Evolutionary conservation across 2,888 invertebrate species (phyloP).

Genomic region (Thyatira batis): DNA sequence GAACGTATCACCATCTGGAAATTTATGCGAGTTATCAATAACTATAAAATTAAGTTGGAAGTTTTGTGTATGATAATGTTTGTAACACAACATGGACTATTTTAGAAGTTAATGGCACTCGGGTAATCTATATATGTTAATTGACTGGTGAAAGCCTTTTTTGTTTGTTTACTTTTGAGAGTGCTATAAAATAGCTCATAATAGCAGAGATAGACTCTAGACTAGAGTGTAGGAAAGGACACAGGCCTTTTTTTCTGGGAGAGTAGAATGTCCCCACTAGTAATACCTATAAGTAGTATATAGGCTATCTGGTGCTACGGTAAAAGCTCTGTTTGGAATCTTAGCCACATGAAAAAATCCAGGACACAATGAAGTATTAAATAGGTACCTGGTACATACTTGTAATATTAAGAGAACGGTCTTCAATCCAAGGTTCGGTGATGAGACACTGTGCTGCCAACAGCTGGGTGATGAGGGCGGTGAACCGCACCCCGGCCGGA

Average conservation of each 20-base stretch:
- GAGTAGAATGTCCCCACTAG: too few relatives aligned
- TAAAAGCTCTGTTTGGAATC: too few relatives aligned
- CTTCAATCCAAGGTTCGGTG: constrained; percentile 61
- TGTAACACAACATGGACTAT: neutral
- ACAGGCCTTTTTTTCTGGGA: too few relatives aligned
- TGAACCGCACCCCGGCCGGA: constrained; percentile 54
- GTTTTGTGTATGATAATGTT: neutral
- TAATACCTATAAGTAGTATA: too few relatives aligned
- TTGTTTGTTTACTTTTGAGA: too few relatives aligned
- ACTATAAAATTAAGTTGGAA: neutral
- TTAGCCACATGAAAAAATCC: too few relatives aligned
- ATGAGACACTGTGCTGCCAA: constrained; percentile 65
- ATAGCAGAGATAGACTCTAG: too few relatives aligned
- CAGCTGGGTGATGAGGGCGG: constrained; percentile 57
- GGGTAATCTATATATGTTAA: too few relatives aligned
- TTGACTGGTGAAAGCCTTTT: too few relatives aligned
- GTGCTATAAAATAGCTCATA: too few relatives aligned
- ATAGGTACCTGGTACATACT: constrained; percentile 34
- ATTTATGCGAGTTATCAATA: neutral
- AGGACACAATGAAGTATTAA: neutral
- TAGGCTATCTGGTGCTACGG: too few relatives aligned
- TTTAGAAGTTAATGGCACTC: neutral
- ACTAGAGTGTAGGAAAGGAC: too few relatives aligned
- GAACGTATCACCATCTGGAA: constrained; percentile 59
- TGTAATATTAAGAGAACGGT: constrained; percentile 48